Evolutionary conservation across 2,113 vertebrate genomes (phyloP).

Genomic region (Helogale parvula): DNA sequence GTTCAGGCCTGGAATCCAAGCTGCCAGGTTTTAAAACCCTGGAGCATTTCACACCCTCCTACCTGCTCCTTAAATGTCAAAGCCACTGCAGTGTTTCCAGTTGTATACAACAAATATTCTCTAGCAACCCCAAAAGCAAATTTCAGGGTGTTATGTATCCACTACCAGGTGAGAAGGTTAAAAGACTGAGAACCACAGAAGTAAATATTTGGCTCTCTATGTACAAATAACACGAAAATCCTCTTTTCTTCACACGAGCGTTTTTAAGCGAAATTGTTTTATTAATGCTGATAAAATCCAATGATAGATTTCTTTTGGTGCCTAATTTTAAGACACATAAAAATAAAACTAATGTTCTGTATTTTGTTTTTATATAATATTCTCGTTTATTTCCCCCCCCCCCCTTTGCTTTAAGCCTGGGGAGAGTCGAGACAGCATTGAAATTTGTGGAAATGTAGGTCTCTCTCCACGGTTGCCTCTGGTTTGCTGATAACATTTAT

Average conservation of each 20-base stretch:
- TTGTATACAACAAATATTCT: neutral
- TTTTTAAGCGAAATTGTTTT: constrained; percentile 5
- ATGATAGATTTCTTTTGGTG: neutral
- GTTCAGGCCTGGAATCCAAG: neutral
- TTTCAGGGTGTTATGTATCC: neutral
- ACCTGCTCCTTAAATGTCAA: constrained; percentile 36
- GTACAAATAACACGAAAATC: neutral
- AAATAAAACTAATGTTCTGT: neutral
- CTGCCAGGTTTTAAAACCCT: neutral
- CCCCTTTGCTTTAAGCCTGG: neutral
- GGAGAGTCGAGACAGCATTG: neutral
- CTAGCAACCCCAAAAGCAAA: neutral
- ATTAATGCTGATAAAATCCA: neutral
- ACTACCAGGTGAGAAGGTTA: neutral
- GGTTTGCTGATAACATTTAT: neutral
- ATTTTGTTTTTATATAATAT: neutral
- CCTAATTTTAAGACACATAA: neutral
- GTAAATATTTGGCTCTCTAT: constrained; percentile 2
- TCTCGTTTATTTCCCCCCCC: neutral
- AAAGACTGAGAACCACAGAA: neutral
- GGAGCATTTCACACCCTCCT: neutral
- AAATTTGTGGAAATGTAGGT: neutral
- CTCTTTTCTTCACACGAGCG: neutral
- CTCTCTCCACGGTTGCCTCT: neutral
- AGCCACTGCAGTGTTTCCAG: neutral